Percentiles rank a stretch among this genome's conserved stretches.
phyloP scores from a whole-genome alignment of 2,888 invertebrate species.

The Sphinx pinastri region DNA sequence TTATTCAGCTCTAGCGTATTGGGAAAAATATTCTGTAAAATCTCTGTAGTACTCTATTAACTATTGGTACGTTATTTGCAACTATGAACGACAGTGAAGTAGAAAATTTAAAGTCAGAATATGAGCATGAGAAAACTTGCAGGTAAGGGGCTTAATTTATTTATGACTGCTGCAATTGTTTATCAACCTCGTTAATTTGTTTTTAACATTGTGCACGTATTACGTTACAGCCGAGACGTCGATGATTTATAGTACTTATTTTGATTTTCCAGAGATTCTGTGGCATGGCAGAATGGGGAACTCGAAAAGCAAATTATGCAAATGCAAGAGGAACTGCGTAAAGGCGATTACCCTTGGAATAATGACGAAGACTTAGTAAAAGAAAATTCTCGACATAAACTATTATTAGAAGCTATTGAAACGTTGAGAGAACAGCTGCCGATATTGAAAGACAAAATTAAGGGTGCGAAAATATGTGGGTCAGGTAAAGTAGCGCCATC shows the following conservation, averaged over 20 bases:
- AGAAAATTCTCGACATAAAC: constrained; percentile 68
- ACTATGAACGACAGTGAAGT: constrained; percentile 77
- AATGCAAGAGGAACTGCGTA: constrained; percentile 74
- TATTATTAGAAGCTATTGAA: constrained; percentile 70
- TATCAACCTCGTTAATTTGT: no score
- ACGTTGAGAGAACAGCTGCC: constrained; percentile 68
- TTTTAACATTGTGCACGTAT: no score
- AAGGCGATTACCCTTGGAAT: constrained; percentile 71
- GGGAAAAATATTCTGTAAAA: background rate
- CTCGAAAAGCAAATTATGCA: constrained; percentile 74
- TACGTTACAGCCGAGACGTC: no score
- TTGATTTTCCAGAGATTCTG: constrained; percentile 63
- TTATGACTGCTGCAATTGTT: no score
- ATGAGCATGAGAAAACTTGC: constrained; percentile 77
- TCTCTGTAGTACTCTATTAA: background rate
- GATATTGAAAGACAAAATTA: constrained; percentile 71
- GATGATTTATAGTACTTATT: background rate
- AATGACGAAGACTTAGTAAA: constrained; percentile 68
- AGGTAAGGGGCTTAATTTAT: constrained; percentile 51
- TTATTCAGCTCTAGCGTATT: background rate
- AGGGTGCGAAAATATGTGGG: constrained; percentile 77
- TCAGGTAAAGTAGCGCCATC: constrained; percentile 54
- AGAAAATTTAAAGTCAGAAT: constrained; percentile 72
- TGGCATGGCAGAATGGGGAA: constrained; percentile 78
- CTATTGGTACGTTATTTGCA: background rate